These are phyloP conservation scores for Sapajus apella DNA, from an alignment of 2,113 vertebrate genomes.

Conservation along the genomic window DNA sequence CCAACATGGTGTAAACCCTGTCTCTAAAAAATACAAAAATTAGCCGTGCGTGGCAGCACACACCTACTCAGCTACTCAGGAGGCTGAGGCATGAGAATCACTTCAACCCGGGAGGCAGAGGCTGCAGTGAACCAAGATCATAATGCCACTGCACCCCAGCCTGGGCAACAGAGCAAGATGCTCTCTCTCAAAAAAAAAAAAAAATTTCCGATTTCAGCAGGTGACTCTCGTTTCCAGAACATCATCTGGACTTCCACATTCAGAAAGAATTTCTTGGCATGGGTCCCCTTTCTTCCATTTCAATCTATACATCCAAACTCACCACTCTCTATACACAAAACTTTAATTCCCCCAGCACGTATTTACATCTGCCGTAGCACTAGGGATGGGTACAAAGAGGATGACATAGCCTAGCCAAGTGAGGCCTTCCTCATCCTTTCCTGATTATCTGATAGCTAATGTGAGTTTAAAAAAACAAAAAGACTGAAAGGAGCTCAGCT, in stretches of 20 bases:
- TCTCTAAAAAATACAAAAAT: too few relatives aligned
- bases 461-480: neutral
- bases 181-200: too few relatives aligned
- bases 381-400: neutral
- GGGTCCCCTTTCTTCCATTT: neutral
- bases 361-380: neutral
- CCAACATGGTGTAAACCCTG: too few relatives aligned
- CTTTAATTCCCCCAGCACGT: neutral
- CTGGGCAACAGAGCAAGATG: too few relatives aligned
- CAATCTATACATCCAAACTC: neutral
- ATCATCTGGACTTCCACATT: neutral
- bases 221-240: neutral
- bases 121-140: too few relatives aligned
- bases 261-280: neutral
- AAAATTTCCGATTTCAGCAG: neutral
- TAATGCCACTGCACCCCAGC: too few relatives aligned
- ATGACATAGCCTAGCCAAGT: neutral
- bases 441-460: neutral
- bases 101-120: too few relatives aligned
- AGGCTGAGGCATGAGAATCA: too few relatives aligned
- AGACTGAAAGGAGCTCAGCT: slow-evolving; percentile 30
- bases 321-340: neutral
- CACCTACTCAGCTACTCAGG: too few relatives aligned
- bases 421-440: neutral
- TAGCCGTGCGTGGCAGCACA: too few relatives aligned